These are phyloP conservation scores for Cochlearius cochlearius DNA, from an alignment of 2,113 vertebrate species.

Conservation along the genomic window DNA sequence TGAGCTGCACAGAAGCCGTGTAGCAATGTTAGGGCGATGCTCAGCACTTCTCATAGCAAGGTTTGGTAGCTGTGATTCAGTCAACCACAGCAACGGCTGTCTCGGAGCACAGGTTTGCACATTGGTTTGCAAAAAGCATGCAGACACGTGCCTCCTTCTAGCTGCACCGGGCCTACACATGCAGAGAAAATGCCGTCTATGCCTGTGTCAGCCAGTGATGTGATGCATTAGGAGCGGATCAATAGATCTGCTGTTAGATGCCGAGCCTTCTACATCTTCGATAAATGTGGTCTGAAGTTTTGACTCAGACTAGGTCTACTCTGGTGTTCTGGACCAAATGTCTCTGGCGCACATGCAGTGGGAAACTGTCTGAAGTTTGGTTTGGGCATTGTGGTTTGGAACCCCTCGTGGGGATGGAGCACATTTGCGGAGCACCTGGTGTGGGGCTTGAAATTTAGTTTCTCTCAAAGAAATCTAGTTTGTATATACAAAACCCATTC, in stretches of 20 bases:
- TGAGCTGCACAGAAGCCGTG: rapidly evolving
- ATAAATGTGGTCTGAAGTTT: background rate
- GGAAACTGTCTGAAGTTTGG: background rate
- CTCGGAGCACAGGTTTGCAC: background rate
- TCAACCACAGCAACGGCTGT: background rate
- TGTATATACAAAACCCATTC: background rate
- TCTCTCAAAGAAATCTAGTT: background rate
- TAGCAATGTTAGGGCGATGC: rapidly evolving
- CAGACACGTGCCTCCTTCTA: background rate
- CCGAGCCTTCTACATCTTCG: background rate
- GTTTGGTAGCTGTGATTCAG: background rate
- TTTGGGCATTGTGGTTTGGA: background rate
- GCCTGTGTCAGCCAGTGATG: background rate
- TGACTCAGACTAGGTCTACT: background rate
- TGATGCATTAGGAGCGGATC: background rate
- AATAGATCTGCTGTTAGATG: background rate
- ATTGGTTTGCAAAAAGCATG: background rate
- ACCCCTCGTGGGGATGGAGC: rapidly evolving
- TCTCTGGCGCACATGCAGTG: background rate
- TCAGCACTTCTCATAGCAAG: background rate
- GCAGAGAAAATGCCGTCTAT: background rate
- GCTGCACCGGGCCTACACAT: background rate
- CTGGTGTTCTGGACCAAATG: background rate
- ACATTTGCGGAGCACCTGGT: conserved; percentile 20
- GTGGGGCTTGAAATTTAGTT: background rate